Evolutionary conservation across 2,888 invertebrate genomes (phyloP).

Genomic region (Reticulitermes lucifugus): DNA sequence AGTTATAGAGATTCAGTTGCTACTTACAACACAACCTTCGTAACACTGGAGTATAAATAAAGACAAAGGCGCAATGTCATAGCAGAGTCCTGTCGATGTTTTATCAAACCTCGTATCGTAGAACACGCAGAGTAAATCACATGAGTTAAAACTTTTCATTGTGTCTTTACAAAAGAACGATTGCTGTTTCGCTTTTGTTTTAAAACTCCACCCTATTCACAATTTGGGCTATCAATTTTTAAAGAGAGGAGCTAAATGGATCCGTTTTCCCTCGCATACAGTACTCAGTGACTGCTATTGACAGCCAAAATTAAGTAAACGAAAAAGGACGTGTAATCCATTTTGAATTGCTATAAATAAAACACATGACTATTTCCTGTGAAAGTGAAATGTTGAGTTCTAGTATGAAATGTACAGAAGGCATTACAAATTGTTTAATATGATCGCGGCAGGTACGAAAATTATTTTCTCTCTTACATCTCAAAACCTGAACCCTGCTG

Average conservation of each 20-base stretch:
- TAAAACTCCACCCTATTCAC: neutral
- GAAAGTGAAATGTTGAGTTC: neutral
- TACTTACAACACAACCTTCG: too few species aligned
- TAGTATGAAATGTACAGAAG: neutral
- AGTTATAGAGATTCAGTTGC: too few species aligned
- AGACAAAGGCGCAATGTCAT: too few species aligned
- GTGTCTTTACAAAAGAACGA: neutral
- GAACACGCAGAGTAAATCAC: neutral
- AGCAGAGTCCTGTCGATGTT: neutral
- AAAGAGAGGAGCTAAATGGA: slow-evolving; percentile 27
- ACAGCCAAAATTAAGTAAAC: slow-evolving; percentile 33
- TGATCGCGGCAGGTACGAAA: neutral
- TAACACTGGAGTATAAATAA: too few species aligned
- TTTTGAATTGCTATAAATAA: slow-evolving; percentile 20
- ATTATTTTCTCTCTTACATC: neutral
- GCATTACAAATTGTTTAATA: too few species aligned
- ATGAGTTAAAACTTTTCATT: neutral
- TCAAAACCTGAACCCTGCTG: too few species aligned
- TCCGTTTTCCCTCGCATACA: neutral
- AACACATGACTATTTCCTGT: slow-evolving; percentile 1
- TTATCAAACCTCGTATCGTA: neutral
- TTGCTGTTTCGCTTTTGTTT: slow-evolving; percentile 23
- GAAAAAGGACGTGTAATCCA: slow-evolving; percentile 17
- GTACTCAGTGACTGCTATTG: neutral
- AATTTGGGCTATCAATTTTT: slow-evolving; percentile 24